phyloP scores from a whole-genome alignment of 2,888 invertebrate species.

The Cheilosia pagana region DNA sequence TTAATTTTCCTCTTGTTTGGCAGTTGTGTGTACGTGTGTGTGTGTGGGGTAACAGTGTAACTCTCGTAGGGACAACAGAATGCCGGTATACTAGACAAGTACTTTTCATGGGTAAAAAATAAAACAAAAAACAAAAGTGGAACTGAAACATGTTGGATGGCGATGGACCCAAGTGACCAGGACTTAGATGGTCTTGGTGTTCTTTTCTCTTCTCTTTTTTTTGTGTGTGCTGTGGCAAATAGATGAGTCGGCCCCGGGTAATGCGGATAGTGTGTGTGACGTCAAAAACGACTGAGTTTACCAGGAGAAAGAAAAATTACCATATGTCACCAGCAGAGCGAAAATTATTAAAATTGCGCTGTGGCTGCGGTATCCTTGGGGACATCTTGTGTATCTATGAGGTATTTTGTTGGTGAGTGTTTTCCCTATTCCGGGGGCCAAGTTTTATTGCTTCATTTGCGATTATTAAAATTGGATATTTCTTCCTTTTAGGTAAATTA shows the following conservation, averaged over 20 bases:
- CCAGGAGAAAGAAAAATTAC: constrained; percentile 37
- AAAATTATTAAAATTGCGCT: constrained; percentile 56
- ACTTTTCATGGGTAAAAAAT: background rate
- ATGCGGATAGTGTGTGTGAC: constrained; percentile 42
- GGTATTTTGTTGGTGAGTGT: background rate
- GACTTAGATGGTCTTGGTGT: background rate
- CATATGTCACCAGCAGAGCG: constrained; percentile 49
- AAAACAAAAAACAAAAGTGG: background rate
- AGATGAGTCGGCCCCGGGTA: constrained; percentile 31
- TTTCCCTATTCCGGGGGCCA: background rate
- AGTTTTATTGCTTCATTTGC: background rate
- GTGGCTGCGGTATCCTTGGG: background rate
- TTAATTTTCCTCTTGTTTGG: constrained; percentile 42
- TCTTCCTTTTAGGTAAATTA: background rate
- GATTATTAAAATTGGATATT: background rate
- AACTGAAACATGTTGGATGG: constrained; percentile 23
- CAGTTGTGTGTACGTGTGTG: too few relatives aligned
- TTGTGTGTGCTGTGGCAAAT: background rate
- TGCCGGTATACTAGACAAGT: constrained; percentile 9
- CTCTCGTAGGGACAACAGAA: background rate
- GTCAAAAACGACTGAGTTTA: constrained; percentile 52
- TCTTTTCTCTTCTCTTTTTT: constrained; percentile 5
- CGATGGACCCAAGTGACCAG: constrained; percentile 50
- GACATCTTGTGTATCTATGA: constrained; percentile 4
- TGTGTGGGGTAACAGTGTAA: background rate